phyloP scores from a whole-genome alignment of 1,140 invertebrate genomes.

The Drosophila neocordata region DNA sequence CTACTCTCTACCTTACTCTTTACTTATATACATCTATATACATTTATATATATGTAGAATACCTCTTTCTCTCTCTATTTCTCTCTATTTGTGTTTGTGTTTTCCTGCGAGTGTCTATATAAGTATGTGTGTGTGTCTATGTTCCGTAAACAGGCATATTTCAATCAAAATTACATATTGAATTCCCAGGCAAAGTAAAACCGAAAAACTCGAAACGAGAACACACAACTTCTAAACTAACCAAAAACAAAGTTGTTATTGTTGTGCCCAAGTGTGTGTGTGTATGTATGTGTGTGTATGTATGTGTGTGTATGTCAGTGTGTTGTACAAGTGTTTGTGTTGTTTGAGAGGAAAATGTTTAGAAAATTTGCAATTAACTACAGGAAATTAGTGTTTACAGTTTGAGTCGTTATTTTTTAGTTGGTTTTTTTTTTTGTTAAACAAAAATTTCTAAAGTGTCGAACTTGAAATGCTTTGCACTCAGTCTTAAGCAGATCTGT shows the following conservation, averaged over 20 bases:
- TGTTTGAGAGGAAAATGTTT: conserved; percentile 59
- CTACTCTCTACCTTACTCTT: no score
- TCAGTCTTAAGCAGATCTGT: conserved; percentile 13
- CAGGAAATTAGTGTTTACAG: conserved; percentile 74
- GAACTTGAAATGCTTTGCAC: background rate
- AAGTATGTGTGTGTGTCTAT: conserved; percentile 16
- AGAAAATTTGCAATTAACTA: conserved; percentile 76
- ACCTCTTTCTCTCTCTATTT: conserved; percentile 27
- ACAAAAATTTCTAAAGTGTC: conserved; percentile 9
- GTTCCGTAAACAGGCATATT: conserved; percentile 73
- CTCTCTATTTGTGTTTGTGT: conserved; percentile 31
- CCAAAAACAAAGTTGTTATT: conserved; percentile 37
- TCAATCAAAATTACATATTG: conserved; percentile 79
- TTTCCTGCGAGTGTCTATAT: background rate
- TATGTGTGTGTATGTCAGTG: background rate
- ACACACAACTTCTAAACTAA: conserved; percentile 39
- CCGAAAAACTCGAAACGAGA: conserved; percentile 45
- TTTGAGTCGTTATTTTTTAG: conserved; percentile 25
- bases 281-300: background rate
- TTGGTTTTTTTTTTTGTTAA: background rate
- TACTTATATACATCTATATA: background rate
- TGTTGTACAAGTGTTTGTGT: conserved; percentile 9
- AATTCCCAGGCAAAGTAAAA: conserved; percentile 44
- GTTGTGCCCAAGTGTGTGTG: conserved; percentile 1
- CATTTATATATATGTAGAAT: conserved; percentile 18